phyloP scores from a whole-genome alignment of 2,888 invertebrate genomes.

The Patella pellucida region DNA sequence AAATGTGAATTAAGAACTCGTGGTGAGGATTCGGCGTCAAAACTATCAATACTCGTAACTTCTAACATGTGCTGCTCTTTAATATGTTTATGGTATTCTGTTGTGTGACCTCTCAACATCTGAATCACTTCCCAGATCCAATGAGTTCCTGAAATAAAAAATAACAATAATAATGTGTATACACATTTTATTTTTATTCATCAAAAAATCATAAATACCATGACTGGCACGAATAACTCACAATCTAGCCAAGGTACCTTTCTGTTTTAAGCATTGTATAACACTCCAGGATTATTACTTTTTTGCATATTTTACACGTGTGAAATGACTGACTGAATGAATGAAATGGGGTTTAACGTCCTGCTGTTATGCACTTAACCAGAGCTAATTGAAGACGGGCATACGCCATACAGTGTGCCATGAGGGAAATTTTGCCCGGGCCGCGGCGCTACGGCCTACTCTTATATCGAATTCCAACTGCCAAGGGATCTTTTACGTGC shows the following conservation, averaged over 20 bases:
- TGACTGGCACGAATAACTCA: too few species aligned
- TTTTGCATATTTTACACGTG: slow-evolving; percentile 1
- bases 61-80: slow-evolving; percentile 30
- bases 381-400: too few species aligned
- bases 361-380: too few species aligned
- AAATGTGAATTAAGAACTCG: slow-evolving; percentile 37
- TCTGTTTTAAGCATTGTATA: too few species aligned
- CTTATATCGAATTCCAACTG: too few species aligned
- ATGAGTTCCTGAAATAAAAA: slow-evolving; percentile 33
- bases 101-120: slow-evolving; percentile 27
- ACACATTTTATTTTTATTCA: not conserved
- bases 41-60: slow-evolving; percentile 13
- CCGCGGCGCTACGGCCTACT: too few species aligned
- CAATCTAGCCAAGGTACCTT: too few species aligned
- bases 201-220: not conserved
- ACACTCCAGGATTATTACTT: not conserved
- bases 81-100: slow-evolving; percentile 16
- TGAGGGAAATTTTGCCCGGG: too few species aligned
- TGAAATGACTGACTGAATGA: too few species aligned
- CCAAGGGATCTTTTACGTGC: too few species aligned
- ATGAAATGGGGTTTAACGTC: too few species aligned
- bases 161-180: not conserved
- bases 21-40: slow-evolving; percentile 23
- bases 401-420: too few species aligned
- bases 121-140: slow-evolving; percentile 37